Evolutionary conservation across 1,140 invertebrate species (phyloP).

Genomic region (Brevipalpus yothersi): DNA sequence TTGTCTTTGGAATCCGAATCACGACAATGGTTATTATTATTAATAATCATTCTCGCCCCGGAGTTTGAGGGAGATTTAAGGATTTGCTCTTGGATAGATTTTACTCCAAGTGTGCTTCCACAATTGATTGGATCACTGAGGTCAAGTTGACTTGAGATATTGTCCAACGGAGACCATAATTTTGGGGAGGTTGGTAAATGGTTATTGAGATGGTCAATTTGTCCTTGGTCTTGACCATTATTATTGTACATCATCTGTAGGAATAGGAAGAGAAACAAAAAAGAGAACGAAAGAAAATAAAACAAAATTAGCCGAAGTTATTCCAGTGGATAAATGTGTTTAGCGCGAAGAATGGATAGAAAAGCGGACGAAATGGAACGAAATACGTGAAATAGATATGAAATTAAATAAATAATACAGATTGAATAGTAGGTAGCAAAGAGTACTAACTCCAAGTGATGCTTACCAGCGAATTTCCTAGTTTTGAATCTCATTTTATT

Average conservation of each 20-base stretch:
- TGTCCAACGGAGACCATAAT: background rate
- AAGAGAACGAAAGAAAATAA: too few species aligned
- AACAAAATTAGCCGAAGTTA: too few species aligned
- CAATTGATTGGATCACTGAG: background rate
- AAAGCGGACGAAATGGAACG: too few species aligned
- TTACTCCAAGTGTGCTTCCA: constrained; percentile 1
- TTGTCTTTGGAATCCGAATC: background rate
- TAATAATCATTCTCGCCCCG: background rate
- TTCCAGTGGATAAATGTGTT: too few species aligned
- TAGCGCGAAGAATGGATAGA: too few species aligned
- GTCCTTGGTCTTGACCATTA: constrained; percentile 17
- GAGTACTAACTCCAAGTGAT: too few species aligned
- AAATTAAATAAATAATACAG: too few species aligned
- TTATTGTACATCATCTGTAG: constrained; percentile 29
- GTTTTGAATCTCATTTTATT: too few species aligned
- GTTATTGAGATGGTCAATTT: background rate
- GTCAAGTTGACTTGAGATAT: background rate
- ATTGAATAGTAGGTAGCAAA: too few species aligned
- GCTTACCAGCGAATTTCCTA: too few species aligned
- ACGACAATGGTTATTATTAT: background rate
- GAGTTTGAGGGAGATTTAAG: constrained; percentile 5
- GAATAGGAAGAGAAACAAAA: too few species aligned
- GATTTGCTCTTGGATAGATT: constrained; percentile 4
- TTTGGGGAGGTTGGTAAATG: background rate
- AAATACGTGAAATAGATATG: too few species aligned